A percentile compares a stretch with the other conserved stretches of the same genome.
Evolutionary conservation across 2,113 vertebrate species (phyloP).

Genomic region (Festucalex cinctus): DNA sequence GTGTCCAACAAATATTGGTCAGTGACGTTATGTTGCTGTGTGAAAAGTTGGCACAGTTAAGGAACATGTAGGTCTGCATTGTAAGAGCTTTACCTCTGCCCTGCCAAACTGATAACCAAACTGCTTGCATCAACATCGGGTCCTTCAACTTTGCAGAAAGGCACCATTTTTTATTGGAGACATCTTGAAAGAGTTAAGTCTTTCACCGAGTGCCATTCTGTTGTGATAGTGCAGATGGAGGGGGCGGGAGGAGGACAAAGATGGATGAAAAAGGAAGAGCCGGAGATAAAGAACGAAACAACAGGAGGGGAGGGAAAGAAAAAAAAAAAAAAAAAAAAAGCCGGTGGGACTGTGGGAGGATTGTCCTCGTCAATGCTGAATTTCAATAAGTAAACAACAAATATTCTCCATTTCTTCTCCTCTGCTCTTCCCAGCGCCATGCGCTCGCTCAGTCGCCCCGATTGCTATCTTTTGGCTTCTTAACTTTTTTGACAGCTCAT

Average conservation of each 20-base stretch:
- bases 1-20: too few species aligned
- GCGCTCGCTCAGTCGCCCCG: constrained; percentile 52
- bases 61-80: too few species aligned
- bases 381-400: constrained; percentile 66
- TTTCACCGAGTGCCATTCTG: constrained; percentile 30
- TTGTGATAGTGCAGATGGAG: constrained; percentile 25
- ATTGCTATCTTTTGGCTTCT: constrained; percentile 57
- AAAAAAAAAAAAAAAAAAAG: constrained; percentile 29
- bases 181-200: constrained; percentile 31
- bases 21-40: too few species aligned
- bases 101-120: not conserved
- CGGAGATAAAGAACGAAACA: constrained; percentile 28
- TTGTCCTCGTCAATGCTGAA: constrained; percentile 47
- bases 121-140: constrained; percentile 5
- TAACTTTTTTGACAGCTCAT: constrained; percentile 45
- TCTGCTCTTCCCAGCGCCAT: constrained; percentile 40
- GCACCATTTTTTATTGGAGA: constrained; percentile 16
- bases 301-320: constrained; percentile 11
- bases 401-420: constrained; percentile 49
- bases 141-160: constrained; percentile 9
- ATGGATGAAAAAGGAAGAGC: constrained; percentile 17
- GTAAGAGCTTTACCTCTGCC: not conserved
- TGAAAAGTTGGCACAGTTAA: too few species aligned
- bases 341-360: constrained; percentile 30
- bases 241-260: constrained; percentile 9